Evolutionary conservation across 2,113 vertebrate species (phyloP).

Genomic region (Platysteira castanea): DNA sequence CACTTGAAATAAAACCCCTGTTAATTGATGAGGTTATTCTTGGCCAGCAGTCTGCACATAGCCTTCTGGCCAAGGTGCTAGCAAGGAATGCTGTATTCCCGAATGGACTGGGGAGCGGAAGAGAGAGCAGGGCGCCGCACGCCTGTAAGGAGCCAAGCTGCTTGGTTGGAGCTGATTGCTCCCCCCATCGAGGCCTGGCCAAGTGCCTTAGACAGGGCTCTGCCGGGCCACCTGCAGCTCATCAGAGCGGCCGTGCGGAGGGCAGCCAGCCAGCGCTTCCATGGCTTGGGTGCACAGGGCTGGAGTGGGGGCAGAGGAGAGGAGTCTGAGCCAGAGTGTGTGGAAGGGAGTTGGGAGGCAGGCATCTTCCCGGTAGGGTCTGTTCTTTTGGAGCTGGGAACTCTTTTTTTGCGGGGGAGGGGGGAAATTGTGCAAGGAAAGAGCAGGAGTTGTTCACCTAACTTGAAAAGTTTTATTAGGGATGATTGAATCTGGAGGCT

Average conservation of each 20-base stretch:
- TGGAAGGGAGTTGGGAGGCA: not conserved
- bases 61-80: constrained; percentile 38
- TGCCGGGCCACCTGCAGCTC: constrained; percentile 16
- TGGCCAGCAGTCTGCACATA: not conserved
- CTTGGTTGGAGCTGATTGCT: not conserved
- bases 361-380: not conserved
- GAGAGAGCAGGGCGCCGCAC: not conserved
- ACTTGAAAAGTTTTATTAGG: not conserved
- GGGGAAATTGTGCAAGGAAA: not conserved
- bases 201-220: not conserved
- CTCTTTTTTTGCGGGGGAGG: rapidly evolving
- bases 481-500: not conserved
- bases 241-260: not conserved
- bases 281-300: not conserved
- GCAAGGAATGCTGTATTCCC: not conserved
- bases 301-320: not conserved
- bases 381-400: not conserved
- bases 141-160: not conserved
- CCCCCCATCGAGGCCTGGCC: not conserved
- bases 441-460: not conserved
- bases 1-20: not conserved
- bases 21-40: constrained; percentile 19
- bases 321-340: not conserved
- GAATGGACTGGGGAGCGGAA: not conserved
- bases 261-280: not conserved